Base-by-base conservation (phyloP, 2,113 vertebrate species). In the Fulica atra region DNA sequence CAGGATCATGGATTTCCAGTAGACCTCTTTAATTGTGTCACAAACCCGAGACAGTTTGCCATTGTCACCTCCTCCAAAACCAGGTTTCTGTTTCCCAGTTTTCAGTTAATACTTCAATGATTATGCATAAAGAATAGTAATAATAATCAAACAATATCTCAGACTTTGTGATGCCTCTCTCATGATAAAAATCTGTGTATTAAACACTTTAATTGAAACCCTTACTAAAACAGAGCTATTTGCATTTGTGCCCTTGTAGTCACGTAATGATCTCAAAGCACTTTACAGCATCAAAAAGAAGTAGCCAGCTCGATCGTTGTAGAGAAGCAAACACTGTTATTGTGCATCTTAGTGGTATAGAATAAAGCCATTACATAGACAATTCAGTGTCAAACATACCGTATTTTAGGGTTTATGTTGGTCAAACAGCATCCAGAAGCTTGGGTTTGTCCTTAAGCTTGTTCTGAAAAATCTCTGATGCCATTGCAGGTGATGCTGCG, bases 131-230 rank as follows among this genome's bases (percentile, higher is more conserved):
- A 82, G 80, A 95, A 70, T 42, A 54, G 33, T 46, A 83, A 71
- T 84, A 88, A 77, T 70, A 59, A 70, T 68, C 46, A 19, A 81
- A 88, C 76, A 86, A 90, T 86, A 86, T 68, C 80, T 78, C 29
- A 16, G 68, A 38, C 88, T 83, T 82, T 77, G 76, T 81, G 87
- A 92, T 68, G 56, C 88, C 57, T 74, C 74, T 92, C 68, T 88
- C 51, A 51, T 0, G 2, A 89, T 80, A 91, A 89, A 89, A 88
- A 87, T 80, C 89, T 81, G 51, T 91, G 73, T 65, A 87, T 96
- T 85, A 89, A 96, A 95, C 60, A 73, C 36, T 68, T 92, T 70
- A 90, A 93, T 57, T 88, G 91, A 94, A 95, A 88, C 64, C 82
- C 71, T 40, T 73, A 73, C 78, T 83, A 86, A 89, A 94, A 81